Evolutionary conservation across 2,888 invertebrate species (phyloP).

Genomic region (Cantharis rufa): DNA sequence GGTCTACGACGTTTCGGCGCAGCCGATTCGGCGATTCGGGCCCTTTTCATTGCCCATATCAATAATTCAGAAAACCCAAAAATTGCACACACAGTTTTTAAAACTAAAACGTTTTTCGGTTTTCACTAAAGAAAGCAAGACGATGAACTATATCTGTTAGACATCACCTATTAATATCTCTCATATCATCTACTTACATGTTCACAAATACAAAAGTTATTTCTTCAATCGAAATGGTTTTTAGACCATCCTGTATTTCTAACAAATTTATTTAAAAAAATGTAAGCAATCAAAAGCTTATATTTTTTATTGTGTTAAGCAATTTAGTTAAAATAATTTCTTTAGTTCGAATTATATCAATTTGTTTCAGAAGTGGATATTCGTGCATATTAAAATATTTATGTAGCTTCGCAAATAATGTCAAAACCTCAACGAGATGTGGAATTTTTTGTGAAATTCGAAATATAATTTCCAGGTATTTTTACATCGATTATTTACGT

Average conservation of each 20-base stretch:
- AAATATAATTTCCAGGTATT: conserved; percentile 47
- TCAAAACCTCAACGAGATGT: conserved; percentile 40
- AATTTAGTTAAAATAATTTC: not conserved
- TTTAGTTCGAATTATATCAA: not conserved
- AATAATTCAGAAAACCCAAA: too few species aligned
- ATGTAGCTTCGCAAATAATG: conserved; percentile 38
- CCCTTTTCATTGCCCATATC: too few species aligned
- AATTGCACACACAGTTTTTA: too few species aligned
- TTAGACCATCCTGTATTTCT: not conserved
- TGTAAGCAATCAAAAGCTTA: not conserved
- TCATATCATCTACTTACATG: too few species aligned
- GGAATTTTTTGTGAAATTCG: conserved; percentile 51
- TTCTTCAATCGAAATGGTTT: too few species aligned
- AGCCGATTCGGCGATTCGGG: too few species aligned
- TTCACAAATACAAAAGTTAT: too few species aligned
- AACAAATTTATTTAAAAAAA: not conserved
- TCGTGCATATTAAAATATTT: conserved; percentile 46
- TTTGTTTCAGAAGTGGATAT: conserved; percentile 42
- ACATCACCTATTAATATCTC: too few species aligned
- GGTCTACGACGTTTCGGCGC: too few species aligned
- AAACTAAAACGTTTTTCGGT: too few species aligned
- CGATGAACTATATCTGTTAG: too few species aligned
- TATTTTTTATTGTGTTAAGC: not conserved
- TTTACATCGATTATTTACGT: not conserved
- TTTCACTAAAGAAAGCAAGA: too few species aligned